Evolutionary conservation across 2,113 vertebrate species (phyloP).

Genomic region (Daboia siamensis): DNA sequence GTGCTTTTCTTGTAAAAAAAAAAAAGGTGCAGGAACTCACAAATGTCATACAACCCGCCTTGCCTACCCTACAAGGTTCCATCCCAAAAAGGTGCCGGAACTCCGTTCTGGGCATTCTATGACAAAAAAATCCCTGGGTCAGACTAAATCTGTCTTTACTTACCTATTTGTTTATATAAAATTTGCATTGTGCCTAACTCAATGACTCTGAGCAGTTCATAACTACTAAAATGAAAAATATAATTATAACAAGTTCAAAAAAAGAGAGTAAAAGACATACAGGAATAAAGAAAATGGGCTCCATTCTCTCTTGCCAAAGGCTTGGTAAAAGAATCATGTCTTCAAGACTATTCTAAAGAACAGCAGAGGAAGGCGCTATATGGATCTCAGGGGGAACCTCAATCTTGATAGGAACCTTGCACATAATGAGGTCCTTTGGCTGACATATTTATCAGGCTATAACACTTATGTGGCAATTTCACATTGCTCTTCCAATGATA

Average conservation of each 20-base stretch:
- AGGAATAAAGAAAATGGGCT: background rate
- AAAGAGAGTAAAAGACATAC: background rate
- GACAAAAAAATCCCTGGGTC: background rate
- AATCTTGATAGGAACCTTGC: background rate
- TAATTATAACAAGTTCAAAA: background rate
- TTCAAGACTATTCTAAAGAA: background rate
- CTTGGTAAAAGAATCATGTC: background rate
- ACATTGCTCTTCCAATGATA: background rate
- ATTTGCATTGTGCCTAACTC: background rate
- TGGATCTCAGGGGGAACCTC: background rate
- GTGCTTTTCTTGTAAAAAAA: no score
- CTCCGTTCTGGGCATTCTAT: no score
- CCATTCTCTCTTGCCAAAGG: background rate
- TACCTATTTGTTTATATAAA: background rate
- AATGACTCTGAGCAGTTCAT: background rate
- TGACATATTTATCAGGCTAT: slow-evolving; percentile 1
- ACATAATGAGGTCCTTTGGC: background rate
- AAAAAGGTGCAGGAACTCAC: no score
- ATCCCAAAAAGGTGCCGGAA: no score
- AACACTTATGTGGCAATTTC: background rate
- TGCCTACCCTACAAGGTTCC: no score
- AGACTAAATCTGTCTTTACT: background rate
- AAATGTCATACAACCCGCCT: no score
- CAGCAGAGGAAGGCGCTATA: background rate
- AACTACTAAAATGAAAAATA: background rate